Evolutionary conservation across 2,113 vertebrate genomes (phyloP).

Genomic region (Pycnonotus jocosus): DNA sequence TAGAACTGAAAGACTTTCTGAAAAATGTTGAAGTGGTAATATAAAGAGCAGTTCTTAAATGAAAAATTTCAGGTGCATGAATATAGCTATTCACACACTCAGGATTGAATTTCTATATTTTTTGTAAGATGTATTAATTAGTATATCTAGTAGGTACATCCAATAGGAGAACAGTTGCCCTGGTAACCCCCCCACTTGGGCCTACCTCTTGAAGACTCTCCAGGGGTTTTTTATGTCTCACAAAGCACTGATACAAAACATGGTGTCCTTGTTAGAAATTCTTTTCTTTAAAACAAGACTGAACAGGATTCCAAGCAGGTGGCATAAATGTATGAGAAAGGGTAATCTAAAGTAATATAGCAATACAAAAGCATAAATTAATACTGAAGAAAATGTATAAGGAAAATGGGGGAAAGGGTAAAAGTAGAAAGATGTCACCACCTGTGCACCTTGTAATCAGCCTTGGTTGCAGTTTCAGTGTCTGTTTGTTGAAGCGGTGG

Average conservation of each 20-base stretch:
- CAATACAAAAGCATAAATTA: not conserved
- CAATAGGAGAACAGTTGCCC: not conserved
- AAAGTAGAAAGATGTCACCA: not conserved
- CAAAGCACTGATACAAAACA: not conserved
- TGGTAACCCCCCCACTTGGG: not conserved
- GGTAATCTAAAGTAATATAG: not conserved
- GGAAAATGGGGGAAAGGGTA: not conserved
- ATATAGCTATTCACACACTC: rapidly evolving
- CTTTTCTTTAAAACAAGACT: not conserved
- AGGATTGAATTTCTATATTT: not conserved
- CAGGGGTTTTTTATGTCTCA: not conserved
- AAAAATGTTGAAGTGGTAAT: not conserved
- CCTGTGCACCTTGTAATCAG: not conserved
- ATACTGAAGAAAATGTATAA: not conserved
- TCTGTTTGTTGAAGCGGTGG: not conserved
- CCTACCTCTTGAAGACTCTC: not conserved
- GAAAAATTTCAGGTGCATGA: rapidly evolving
- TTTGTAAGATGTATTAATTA: not conserved
- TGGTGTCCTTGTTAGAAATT: not conserved
- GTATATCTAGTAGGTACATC: not conserved
- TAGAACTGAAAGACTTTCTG: not conserved
- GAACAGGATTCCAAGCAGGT: not conserved
- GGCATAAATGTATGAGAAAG: not conserved
- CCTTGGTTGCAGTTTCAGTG: not conserved
- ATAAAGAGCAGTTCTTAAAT: not conserved